Evolutionary conservation across 2,113 vertebrate species (phyloP), one percentile per base, ranked within the genome.

Genomic region (Melanerpes aurifrons): DNA sequence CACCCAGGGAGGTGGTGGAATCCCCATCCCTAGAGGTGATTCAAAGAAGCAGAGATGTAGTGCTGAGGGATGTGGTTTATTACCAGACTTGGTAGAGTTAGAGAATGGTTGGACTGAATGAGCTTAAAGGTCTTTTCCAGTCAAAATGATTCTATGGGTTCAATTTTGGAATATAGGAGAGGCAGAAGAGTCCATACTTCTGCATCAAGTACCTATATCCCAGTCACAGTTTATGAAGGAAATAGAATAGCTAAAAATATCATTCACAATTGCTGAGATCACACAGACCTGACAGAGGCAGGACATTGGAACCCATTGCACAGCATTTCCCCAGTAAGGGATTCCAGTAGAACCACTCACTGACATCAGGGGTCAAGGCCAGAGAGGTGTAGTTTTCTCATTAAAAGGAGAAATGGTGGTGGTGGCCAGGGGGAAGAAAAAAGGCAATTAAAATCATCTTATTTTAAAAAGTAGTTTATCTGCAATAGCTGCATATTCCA

Each of bases 101-200:
- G 50, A 53, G 50, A 53, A 53, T 53, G 50, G 12, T 24, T 53
- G 22, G 50, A 24, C 50, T 48, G 21, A 53, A 12, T 53, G 50
- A 53, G 24, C 21, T 53, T 53, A 53, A 53, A 53, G 50, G 22
- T 53, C 50, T 53, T 24, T 53, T 53, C 18, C 48, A 48, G 19
- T 48, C 48, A 48, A 48, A 48, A 48, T 20, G 22, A 24, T 22
- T 53, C 50, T 53, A 12, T 0, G 1, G 8, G 3, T 71, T 93
- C 3, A 3, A 16, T 45, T 28, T 4, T 82, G 53, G 12, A 17
- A 37, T 28, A 8, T 1, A 37, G 15, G 28, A 59, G 0, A 0
- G 28, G 35, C 9, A 86, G 43, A 84, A 10, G 3, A 29, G 25
- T 35, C n/a, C 20, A 0, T 54, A 17, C 11, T 9, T 62, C 37